Percentiles rank a stretch among this genome's conserved stretches.
Evolutionary conservation across 2,113 vertebrate species (phyloP).

Genomic region (Promerops cafer): DNA sequence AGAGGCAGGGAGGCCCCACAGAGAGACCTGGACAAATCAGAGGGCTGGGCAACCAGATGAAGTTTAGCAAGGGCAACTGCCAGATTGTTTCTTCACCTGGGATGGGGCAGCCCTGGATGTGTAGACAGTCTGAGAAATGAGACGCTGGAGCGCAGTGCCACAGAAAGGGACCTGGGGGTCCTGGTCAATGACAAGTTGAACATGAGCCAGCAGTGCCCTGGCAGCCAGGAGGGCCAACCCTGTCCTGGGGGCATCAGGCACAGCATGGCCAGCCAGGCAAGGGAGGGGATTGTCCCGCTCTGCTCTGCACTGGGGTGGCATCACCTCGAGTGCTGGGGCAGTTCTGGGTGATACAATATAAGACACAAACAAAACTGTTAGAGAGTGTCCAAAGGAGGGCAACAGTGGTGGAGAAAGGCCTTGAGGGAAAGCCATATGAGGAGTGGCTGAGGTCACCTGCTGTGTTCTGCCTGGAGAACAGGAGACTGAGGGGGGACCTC

Average conservation of each 20-base stretch:
- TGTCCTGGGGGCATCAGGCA: neutral
- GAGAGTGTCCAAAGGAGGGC: neutral
- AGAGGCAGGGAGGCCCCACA: neutral
- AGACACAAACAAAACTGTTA: neutral
- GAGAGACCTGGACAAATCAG: neutral
- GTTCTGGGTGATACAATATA: neutral
- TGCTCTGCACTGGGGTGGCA: neutral
- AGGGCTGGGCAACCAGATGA: neutral
- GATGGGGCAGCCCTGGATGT: neutral
- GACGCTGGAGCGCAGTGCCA: neutral
- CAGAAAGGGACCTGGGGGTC: neutral
- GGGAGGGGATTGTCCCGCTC: neutral
- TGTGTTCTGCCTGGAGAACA: neutral
- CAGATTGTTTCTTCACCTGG: accelerated
- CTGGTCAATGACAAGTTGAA: accelerated
- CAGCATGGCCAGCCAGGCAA: neutral
- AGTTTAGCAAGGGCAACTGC: accelerated
- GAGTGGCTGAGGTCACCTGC: neutral
- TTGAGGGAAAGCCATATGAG: accelerated
- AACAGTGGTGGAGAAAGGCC: accelerated
- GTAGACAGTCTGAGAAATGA: neutral
- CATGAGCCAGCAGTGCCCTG: neutral
- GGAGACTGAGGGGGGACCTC: neutral
- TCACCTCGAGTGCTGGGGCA: neutral
- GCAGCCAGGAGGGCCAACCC: neutral